These are phyloP conservation scores for Mechanitis messenoides DNA, from an alignment of 2,888 invertebrate species.

Conservation along the genomic window DNA sequence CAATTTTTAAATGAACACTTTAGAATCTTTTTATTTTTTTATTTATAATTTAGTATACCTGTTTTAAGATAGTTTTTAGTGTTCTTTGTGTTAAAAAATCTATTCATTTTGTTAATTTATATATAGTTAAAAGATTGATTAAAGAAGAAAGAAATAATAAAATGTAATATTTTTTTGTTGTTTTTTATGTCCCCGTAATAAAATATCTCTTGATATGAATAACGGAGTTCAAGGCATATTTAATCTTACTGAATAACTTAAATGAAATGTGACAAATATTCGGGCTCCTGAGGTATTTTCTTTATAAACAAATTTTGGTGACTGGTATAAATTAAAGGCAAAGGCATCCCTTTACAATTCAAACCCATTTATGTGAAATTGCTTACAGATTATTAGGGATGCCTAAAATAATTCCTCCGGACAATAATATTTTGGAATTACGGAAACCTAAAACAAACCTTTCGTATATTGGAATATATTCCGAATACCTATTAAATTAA, in stretches of 20 bases:
- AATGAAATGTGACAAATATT: constrained; percentile 31
- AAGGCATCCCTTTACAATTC: constrained; percentile 44
- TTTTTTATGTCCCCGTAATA: constrained; percentile 1
- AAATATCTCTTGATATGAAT: constrained; percentile 12
- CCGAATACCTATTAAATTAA: constrained; percentile 14
- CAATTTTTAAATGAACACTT: no score
- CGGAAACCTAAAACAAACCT: constrained; percentile 20
- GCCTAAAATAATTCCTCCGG: constrained; percentile 50
- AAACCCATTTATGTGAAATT: constrained; percentile 57
- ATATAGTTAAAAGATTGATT: background rate
- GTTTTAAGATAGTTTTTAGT: no score
- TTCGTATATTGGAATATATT: constrained; percentile 22
- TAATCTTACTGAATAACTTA: constrained; percentile 17
- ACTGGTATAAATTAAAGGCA: constrained; percentile 46
- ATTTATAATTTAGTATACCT: no score
- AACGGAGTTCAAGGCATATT: constrained; percentile 19
- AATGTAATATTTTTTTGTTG: background rate
- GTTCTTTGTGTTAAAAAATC: no score
- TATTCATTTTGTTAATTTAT: no score
- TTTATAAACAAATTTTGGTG: constrained; percentile 39
- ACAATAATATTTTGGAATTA: constrained; percentile 31
- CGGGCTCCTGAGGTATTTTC: constrained; percentile 31
- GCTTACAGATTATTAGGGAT: constrained; percentile 59
- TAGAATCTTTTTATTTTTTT: no score
- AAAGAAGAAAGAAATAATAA: background rate